Evolutionary conservation across 1,140 invertebrate genomes (phyloP), one percentile per base, ranked within the genome.

Genomic region (Sycobia sp.): DNA sequence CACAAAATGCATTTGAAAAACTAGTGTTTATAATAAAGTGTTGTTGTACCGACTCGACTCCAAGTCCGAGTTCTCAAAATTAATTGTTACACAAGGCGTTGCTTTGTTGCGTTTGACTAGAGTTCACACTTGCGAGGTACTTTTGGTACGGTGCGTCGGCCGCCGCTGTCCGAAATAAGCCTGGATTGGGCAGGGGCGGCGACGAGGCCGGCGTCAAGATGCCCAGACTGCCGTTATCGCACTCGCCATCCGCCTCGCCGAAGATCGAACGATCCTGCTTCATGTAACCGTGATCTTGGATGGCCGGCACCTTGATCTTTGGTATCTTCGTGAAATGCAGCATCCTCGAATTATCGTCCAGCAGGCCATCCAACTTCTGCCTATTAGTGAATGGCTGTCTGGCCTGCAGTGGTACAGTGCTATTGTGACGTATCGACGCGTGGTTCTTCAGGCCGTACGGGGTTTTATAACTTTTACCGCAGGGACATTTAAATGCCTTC

Each of bases 401-500:
- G 14, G 68, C 36, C 22, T 70, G 68, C 8, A 56, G 32, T 9
- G 43, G 23, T 13, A 53, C 11, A 7, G 67, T 63, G n/a, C 76
- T 74, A 50, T 82, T 84, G 75, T 89, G 88, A 67, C 87, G 84
- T 2, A 83, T 69, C 46, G 84, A 76, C 4, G 85, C 84, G 72
- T 93, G 91, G 68, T 85, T 89, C 70, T 89, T 90, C 67, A 93
- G 80, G 29, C 89, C 89, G 76, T 90, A 87, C 13, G 86, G 81
- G 46, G 90, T 91, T 75, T 90, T 90, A 80, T 92, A 93, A 74
- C 87, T 91, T 82, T 92, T 93, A 55, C 90, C 90, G 80, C 91
- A 93, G 72, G 88, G 86, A 78, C 91, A 93, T 74, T 89, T 89
- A 77, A 87, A 91, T 7, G 85, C 85, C 82, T 92, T 92, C 73